phyloP scores from a whole-genome alignment of 2,888 invertebrate species.

The Polydrusus cervinus region DNA sequence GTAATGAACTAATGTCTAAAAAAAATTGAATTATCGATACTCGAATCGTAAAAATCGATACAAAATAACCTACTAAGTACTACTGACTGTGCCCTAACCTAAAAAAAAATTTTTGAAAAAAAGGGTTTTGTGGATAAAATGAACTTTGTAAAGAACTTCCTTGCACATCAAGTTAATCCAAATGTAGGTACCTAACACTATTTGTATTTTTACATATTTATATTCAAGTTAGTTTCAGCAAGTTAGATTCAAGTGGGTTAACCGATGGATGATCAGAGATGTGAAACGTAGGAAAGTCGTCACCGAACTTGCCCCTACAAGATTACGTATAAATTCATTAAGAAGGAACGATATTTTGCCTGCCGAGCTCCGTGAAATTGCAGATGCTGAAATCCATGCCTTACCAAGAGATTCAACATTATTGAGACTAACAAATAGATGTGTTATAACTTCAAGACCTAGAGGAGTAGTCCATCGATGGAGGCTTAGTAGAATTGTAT shows the following conservation, averaged over 20 bases:
- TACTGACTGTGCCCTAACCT: too few species aligned
- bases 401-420: slow-evolving; percentile 84
- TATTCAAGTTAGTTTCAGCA: slow-evolving; percentile 77
- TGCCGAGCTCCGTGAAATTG: slow-evolving; percentile 84
- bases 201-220: neutral
- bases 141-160: slow-evolving; percentile 28
- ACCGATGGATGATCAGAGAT: slow-evolving; percentile 90
- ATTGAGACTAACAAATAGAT: slow-evolving; percentile 82
- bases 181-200: slow-evolving; percentile 17
- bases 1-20: too few species aligned
- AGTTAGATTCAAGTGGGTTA: slow-evolving; percentile 84
- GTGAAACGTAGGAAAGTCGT: slow-evolving; percentile 86
- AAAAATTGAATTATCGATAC: too few species aligned
- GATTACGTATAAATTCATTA: slow-evolving; percentile 87
- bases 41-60: too few species aligned
- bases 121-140: too few species aligned
- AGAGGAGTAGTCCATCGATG: slow-evolving; percentile 86
- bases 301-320: slow-evolving; percentile 82
- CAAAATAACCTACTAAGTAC: too few species aligned
- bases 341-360: slow-evolving; percentile 92
- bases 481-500: slow-evolving; percentile 92
- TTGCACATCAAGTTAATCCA: slow-evolving; percentile 14
- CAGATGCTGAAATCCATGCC: slow-evolving; percentile 81
- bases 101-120: neutral
- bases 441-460: slow-evolving; percentile 91